Conservation (phyloP, 2,888 invertebrate genomes). For the Drosophila hawaiiensis region DNA sequence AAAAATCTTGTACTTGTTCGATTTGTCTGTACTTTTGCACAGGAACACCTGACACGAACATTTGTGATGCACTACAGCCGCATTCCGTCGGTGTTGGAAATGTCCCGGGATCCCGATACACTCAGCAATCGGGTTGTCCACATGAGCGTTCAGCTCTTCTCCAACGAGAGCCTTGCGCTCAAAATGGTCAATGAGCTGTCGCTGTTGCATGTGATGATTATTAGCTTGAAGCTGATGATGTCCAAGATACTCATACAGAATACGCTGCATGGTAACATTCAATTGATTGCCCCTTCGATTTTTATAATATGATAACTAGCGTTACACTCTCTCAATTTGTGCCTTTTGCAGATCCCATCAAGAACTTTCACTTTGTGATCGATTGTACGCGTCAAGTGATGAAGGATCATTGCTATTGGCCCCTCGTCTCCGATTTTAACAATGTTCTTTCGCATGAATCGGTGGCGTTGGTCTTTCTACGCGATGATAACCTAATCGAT, state of each 20-base stretch:
- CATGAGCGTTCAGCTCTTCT: slow-evolving; percentile 98
- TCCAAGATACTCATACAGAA: slow-evolving; percentile 94
- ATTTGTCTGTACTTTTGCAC: too few relatives aligned
- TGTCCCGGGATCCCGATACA: slow-evolving; percentile 94
- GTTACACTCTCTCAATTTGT: not conserved
- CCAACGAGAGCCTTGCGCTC: slow-evolving; percentile 95
- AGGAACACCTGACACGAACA: slow-evolving; percentile 96
- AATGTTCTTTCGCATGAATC: slow-evolving; percentile 97
- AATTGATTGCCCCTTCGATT: not conserved
- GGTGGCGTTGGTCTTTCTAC: slow-evolving; percentile 95
- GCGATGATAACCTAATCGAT: slow-evolving; percentile 94
- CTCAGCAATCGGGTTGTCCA: slow-evolving; percentile 98
- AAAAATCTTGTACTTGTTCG: too few relatives aligned
- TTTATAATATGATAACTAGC: not conserved
- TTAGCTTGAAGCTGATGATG: slow-evolving; percentile 96
- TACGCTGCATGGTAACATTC: slow-evolving; percentile 90
- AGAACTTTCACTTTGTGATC: slow-evolving; percentile 95
- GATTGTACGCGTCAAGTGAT: slow-evolving; percentile 96
- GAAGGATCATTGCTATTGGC: slow-evolving; percentile 99
- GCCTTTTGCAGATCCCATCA: slow-evolving; percentile 87
- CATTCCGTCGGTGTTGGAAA: slow-evolving; percentile 95
- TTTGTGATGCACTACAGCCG: slow-evolving; percentile 98
- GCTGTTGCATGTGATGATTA: slow-evolving; percentile 96
- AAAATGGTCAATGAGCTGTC: slow-evolving; percentile 96
- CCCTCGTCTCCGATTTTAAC: slow-evolving; percentile 97